A percentile compares a stretch with the other conserved stretches of the same genome.
Evolutionary conservation across 2,888 invertebrate genomes (phyloP).

Genomic region (Mallateleia sp.): DNA sequence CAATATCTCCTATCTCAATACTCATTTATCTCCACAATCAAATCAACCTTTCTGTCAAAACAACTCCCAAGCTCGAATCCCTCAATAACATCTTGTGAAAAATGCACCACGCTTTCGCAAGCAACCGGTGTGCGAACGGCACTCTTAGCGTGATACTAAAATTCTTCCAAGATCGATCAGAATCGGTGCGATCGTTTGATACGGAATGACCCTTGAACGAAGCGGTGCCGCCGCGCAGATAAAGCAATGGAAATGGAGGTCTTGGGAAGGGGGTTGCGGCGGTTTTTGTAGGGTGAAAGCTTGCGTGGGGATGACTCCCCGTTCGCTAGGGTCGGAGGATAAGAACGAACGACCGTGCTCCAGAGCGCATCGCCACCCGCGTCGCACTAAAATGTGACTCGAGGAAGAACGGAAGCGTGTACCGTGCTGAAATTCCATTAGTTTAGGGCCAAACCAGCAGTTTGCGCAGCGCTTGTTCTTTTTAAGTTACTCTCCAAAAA

Average conservation of each 20-base stretch:
- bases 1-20: no score
- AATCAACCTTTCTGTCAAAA: background rate
- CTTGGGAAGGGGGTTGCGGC: constrained; percentile 24
- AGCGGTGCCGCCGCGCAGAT: constrained; percentile 44
- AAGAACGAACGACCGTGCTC: constrained; percentile 72
- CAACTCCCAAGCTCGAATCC: background rate
- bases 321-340: constrained; percentile 59
- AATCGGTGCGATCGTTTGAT: constrained; percentile 43
- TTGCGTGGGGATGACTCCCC: constrained; percentile 64
- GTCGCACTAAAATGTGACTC: constrained; percentile 78
- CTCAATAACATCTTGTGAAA: no score
- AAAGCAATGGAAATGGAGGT: constrained; percentile 26
- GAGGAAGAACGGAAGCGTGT: constrained; percentile 67
- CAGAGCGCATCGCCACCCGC: constrained; percentile 73
- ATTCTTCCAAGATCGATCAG: constrained; percentile 28
- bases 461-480: constrained; percentile 35
- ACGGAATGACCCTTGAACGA: constrained; percentile 52
- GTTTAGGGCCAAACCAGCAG: constrained; percentile 58
- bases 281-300: constrained; percentile 15
- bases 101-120: constrained; percentile 41
- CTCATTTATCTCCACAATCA: no score
- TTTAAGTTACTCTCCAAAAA: background rate
- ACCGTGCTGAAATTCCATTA: constrained; percentile 69
- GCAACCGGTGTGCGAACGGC: constrained; percentile 75
- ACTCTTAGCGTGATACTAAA: constrained; percentile 17